These are phyloP conservation scores for Pegea sp. DNA, from an alignment of 23 tunicate species.

Conservation along the genomic window DNA sequence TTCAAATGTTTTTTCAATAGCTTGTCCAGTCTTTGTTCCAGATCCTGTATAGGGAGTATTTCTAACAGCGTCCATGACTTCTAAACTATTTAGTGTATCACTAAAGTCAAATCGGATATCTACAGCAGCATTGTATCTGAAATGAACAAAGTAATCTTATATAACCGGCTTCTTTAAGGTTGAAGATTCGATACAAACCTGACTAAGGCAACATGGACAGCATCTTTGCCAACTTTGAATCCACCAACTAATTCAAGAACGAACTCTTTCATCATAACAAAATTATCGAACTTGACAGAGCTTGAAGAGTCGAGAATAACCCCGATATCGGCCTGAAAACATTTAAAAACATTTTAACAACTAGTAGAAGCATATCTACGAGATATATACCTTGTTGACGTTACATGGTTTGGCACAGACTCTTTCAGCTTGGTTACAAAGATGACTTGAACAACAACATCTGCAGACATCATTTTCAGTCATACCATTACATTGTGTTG, in stretches of 20 bases:
- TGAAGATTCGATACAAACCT: conserved; percentile 5
- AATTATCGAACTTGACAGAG: conserved; percentile 79
- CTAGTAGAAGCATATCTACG: neutral
- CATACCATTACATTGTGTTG: conserved; percentile 69
- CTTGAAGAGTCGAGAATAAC: conserved; percentile 83
- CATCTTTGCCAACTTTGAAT: conserved; percentile 35
- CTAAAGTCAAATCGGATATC: conserved; percentile 43
- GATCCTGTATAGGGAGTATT: conserved; percentile 53
- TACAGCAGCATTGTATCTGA: conserved; percentile 49
- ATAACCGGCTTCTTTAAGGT: neutral
- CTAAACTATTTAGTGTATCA: conserved; percentile 9
- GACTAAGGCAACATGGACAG: conserved; percentile 62
- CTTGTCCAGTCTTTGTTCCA: conserved; percentile 69
- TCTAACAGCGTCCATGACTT: conserved; percentile 42
- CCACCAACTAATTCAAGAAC: conserved; percentile 15
- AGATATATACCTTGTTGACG: conserved; percentile 11
- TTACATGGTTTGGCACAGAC: conserved; percentile 42
- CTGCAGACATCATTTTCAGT: conserved; percentile 78
- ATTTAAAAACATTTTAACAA: neutral
- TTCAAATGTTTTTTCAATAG: conserved; percentile 42
- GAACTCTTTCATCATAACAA: conserved; percentile 71
- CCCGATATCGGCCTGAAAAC: conserved; percentile 60
- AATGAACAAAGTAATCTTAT: conserved; percentile 1
- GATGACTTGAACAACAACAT: conserved; percentile 89
- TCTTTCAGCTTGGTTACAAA: conserved; percentile 81